phyloP scores from a whole-genome alignment of 2,888 invertebrate species.

The Tupiocoris notatus region DNA sequence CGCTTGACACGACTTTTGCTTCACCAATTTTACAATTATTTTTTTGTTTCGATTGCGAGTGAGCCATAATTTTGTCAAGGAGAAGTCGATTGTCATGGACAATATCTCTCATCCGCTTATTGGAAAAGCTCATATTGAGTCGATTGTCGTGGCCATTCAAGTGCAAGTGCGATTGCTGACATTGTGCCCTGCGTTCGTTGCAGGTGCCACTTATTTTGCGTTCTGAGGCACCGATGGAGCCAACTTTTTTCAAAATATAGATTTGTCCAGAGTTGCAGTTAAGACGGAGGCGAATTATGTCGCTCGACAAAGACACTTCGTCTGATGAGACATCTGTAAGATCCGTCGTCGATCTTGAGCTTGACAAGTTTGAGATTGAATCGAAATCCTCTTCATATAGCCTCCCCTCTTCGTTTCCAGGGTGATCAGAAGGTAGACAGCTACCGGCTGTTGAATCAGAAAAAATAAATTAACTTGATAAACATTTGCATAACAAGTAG shows the following conservation, averaged over 20 bases:
- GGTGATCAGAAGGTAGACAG: background rate
- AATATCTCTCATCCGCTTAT: conserved; percentile 47
- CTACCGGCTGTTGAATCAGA: background rate
- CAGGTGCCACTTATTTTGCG: background rate
- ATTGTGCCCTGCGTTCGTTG: background rate
- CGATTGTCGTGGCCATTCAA: conserved; percentile 17
- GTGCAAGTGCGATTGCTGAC: background rate
- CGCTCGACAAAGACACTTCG: background rate
- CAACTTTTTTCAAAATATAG: background rate
- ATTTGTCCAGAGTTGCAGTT: background rate
- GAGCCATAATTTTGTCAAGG: conserved; percentile 46
- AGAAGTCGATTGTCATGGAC: conserved; percentile 48
- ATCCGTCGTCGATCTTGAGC: conserved; percentile 2
- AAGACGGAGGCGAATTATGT: conserved; percentile 4
- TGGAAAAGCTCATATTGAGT: conserved; percentile 47
- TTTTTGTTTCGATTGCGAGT: background rate
- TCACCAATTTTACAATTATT: conserved; percentile 3
- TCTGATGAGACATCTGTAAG: conserved; percentile 16
- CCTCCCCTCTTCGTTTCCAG: background rate
- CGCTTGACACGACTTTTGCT: conserved; percentile 45
- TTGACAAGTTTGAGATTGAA: background rate
- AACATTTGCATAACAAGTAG: too few species aligned
- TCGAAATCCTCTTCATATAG: conserved; percentile 28
- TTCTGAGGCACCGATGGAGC: background rate
- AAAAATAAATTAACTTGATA: background rate